Evolutionary conservation across 2,113 vertebrate species (phyloP), one percentile per base, ranked within the genome.

Genomic region (Zapornia atra): DNA sequence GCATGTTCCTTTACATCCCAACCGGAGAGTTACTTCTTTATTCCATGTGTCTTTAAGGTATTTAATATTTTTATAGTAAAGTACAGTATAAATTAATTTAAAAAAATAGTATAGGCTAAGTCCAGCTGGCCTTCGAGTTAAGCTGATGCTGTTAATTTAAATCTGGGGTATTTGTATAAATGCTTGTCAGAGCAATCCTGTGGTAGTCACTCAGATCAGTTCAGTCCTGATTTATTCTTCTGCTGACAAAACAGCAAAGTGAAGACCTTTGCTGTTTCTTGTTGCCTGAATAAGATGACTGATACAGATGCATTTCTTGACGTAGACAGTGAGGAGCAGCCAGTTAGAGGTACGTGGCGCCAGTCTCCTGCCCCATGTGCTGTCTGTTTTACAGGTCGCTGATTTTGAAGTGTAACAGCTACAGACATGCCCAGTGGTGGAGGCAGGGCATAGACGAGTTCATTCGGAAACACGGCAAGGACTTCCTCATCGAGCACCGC

Each of bases 361-460:
- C 75, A 73, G 51, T 73, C 22, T 59, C 40, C 28, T 59, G 60
- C 64, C n/a, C 48, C 15, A 14, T 2, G 9, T 0, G 0, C 72
- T 0, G 0, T 95, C 88, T 91, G 59, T 84, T 90, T 94, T 76
- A 13, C 97, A 99, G 99, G 97, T 98, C 98, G 0, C 97, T 99
- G 97, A 99, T 99, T 95, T 95, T 99, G 96, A 99, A 99, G 98
- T 99, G 99, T 94, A 98, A 96, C 97, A 99, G 98, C 98, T 99
- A 99, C 96, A 98, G 99, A 63, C 99, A 99, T 48, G 99, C 99
- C 56, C 99, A 99, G 64, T 99, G 99, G 99, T 99, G 99, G 99
- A 99, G 99, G 83, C 99, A 99, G 89, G 97, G 99, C 89, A 99
- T 99, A 38, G 99, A 99, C 5, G 98, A 98, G 66, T 99, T 99